Conservation (phyloP, 2,113 vertebrate species). For the Embiotoca jacksoni region DNA sequence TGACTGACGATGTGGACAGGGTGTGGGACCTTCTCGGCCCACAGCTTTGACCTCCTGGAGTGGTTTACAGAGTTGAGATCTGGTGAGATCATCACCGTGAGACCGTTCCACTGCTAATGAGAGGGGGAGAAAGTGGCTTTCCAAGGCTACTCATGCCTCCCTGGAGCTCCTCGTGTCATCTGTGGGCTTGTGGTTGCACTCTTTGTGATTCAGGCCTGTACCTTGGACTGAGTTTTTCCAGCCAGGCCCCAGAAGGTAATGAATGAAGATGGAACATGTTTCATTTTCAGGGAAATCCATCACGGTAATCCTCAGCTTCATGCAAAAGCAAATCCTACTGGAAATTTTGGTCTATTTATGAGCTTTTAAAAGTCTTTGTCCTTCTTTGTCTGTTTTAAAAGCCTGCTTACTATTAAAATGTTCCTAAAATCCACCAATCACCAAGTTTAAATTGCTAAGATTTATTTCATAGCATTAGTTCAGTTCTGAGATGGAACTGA, state of each 20-base stretch:
- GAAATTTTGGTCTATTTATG: not conserved
- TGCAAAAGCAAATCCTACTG: not conserved
- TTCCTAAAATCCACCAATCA: not conserved
- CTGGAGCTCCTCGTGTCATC: constrained; percentile 72
- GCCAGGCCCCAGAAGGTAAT: constrained; percentile 33
- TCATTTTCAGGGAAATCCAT: constrained; percentile 33
- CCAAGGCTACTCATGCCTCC: constrained; percentile 68
- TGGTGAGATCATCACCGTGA: constrained; percentile 67
- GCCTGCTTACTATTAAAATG: not conserved
- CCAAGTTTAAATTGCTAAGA: not conserved
- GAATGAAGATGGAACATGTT: constrained; percentile 3
- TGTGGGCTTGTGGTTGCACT: constrained; percentile 57
- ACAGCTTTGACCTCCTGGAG: constrained; percentile 59
- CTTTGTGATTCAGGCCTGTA: constrained; percentile 58
- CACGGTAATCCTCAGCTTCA: constrained; percentile 6
- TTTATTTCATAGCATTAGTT: not conserved
- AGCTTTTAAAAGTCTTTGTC: not conserved
- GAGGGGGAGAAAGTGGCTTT: constrained; percentile 54
- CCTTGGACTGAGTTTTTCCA: constrained; percentile 58
- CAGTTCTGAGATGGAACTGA: not conserved
- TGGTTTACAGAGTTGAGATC: constrained; percentile 54
- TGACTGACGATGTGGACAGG: constrained; percentile 30
- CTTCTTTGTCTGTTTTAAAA: not conserved
- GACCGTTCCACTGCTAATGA: constrained; percentile 69
- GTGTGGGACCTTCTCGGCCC: constrained; percentile 33